Evolutionary conservation across 2,888 invertebrate species (phyloP).

Genomic region (Leptinotarsa haldemani): DNA sequence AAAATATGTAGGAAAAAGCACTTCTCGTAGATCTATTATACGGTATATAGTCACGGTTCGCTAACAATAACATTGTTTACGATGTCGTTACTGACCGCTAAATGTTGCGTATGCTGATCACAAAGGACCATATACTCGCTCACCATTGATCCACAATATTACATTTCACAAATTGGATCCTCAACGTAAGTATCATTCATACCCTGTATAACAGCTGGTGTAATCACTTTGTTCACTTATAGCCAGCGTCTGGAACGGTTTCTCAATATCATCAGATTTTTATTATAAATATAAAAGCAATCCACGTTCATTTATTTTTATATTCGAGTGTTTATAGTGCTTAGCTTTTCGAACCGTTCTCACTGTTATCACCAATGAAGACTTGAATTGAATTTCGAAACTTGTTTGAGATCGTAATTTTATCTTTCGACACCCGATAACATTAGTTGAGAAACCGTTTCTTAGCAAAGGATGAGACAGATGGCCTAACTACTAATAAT

Average conservation of each 20-base stretch:
- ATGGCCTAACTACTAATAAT: not conserved
- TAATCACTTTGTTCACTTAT: not conserved
- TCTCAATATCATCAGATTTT: conserved; percentile 17
- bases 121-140: not conserved
- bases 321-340: conserved; percentile 14
- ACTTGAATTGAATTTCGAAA: conserved; percentile 12
- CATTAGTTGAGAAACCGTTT: not conserved
- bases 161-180: not conserved
- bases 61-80: not conserved
- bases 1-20: not conserved
- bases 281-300: conserved; percentile 11
- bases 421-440: conserved; percentile 12
- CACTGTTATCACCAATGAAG: conserved; percentile 15
- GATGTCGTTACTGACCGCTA: not conserved
- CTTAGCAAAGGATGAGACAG: not conserved
- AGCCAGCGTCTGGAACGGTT: conserved; percentile 1
- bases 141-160: conserved; percentile 1
- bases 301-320: conserved; percentile 15
- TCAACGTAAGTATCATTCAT: not conserved
- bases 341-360: conserved; percentile 6
- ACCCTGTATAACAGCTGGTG: conserved; percentile 5
- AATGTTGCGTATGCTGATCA: conserved; percentile 1
- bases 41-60: not conserved
- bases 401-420: conserved; percentile 9
- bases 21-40: not conserved